Evolutionary conservation across 2,797 vertebrate species (phyloP), one percentile per base, ranked within the genome.

Genomic region (Lindbergichthys nudifrons): DNA sequence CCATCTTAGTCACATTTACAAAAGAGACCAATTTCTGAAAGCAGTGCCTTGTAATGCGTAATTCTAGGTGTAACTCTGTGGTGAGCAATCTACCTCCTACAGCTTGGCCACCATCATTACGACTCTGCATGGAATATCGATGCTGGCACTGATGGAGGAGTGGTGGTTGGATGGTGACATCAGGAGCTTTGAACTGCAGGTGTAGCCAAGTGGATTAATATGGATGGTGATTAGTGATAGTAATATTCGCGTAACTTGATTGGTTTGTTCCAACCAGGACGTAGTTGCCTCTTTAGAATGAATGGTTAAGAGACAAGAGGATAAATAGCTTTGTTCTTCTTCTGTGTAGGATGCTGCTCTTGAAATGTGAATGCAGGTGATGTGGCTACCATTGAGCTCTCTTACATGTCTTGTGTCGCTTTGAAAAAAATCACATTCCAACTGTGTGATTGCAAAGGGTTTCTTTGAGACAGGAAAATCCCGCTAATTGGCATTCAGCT

Each of bases 401-500:
- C 68, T 56, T 21, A 46, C 54, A 52, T 26, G 65, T 43, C 10
- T 59, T n/a, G 14, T 19, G 30, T 62, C 46, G 54, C 64, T 70
- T 48, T 57, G 39, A 67, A 75, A 7, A 26, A 59, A 65, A 56
- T 50, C 23, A 1, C 61, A 43, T 80, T 73, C 42, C 53, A 54
- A 54, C 23, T 5, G 68, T 21, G 36, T 30, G 7, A 71, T 63
- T 78, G 59, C 72, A 41, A 56, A 65, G 52, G 56, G 32, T 46
- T 76, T 19, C 57, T 67, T 73, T 82, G 77, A 69, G 47, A 60
- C 41, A 57, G 4, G 60, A 72, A 71, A 64, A 54, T 54, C 18
- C 43, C 46, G 36, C 64, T 79, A 81, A 81, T 80, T 85, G 73
- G 78, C 78, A 59, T 66, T 80, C 54, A 63, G 30, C 21, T 53